A percentile compares a stretch with the other conserved stretches of the same genome.
phyloP scores from a whole-genome alignment of 37 sponge, comb jelly and placozoan genomes.

The Cliona cf. orientalis region DNA sequence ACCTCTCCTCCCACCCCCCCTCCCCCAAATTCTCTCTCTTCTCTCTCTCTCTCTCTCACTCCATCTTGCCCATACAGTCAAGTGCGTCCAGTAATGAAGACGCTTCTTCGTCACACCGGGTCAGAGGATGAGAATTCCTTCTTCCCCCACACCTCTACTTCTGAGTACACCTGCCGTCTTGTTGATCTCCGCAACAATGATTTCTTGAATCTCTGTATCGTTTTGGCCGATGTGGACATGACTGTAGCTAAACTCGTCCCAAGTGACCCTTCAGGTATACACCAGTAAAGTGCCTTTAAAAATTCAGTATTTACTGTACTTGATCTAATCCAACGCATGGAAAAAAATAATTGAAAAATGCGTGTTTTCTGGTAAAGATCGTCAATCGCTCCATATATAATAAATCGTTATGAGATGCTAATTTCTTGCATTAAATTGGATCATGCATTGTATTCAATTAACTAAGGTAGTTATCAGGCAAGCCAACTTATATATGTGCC shows the following conservation, averaged over 20 bases:
- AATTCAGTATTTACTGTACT: no score
- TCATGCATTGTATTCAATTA: no score
- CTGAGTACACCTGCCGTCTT: slow-evolving; percentile 14
- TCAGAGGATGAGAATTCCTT: background rate
- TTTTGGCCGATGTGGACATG: slow-evolving; percentile 39
- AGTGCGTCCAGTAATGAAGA: slow-evolving; percentile 2
- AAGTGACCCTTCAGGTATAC: background rate
- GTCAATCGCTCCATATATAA: no score
- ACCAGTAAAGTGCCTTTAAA: background rate
- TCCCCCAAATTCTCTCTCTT: background rate
- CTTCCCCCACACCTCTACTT: background rate
- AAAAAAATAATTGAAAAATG: no score
- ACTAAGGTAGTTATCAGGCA: no score
- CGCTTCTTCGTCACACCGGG: background rate
- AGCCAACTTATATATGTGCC: no score
- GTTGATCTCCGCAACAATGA: background rate
- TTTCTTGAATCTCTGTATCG: slow-evolving; percentile 26
- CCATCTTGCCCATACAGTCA: background rate
- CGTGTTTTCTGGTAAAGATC: no score
- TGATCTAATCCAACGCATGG: no score
- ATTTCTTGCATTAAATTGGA: no score
- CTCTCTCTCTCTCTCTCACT: background rate
- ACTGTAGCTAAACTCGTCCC: background rate
- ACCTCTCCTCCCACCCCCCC: background rate
- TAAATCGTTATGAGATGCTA: no score